Evolutionary conservation across 2,888 invertebrate genomes (phyloP).

Genomic region (Petrophora chlorosata): DNA sequence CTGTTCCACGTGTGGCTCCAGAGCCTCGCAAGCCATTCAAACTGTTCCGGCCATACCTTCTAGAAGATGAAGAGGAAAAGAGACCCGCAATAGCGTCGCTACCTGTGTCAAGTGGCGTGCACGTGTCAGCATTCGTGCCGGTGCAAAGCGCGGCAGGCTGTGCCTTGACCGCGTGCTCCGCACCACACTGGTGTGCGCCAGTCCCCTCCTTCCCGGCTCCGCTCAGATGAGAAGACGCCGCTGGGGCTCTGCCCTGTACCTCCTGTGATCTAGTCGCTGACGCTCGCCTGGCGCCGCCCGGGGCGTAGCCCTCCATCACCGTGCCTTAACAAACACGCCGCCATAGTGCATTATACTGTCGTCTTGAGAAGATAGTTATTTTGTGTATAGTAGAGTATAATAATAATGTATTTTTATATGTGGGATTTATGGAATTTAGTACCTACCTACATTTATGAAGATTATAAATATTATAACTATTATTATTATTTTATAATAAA

Average conservation of each 20-base stretch:
- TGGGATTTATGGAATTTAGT: constrained; percentile 76
- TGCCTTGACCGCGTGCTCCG: constrained; percentile 63
- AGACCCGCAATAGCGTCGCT: constrained; percentile 65
- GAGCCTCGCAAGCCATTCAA: constrained; percentile 86
- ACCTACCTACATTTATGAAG: constrained; percentile 78
- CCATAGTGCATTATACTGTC: constrained; percentile 81
- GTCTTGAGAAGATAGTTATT: constrained; percentile 75
- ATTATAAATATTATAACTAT: constrained; percentile 69
- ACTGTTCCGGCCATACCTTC: constrained; percentile 90
- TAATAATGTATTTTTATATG: constrained; percentile 82
- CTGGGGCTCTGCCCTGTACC: constrained; percentile 67
- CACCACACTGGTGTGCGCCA: constrained; percentile 87
- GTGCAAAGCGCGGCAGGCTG: constrained; percentile 75
- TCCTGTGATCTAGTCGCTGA: constrained; percentile 82
- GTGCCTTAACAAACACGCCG: constrained; percentile 81
- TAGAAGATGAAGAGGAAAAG: constrained; percentile 84
- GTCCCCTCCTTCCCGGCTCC: constrained; percentile 83
- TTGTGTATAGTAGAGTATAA: constrained; percentile 78
- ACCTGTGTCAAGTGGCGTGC: constrained; percentile 63
- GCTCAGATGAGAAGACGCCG: constrained; percentile 73
- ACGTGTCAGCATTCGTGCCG: constrained; percentile 78
- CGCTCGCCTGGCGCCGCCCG: constrained; percentile 79
- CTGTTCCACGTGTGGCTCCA: constrained; percentile 51
- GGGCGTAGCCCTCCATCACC: constrained; percentile 79
- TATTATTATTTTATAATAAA: constrained; percentile 75